Percentiles rank a stretch among this genome's conserved stretches.
These are phyloP conservation scores for Girardia tigrina DNA, from an alignment of 2,888 invertebrate species.

Conservation along the genomic window DNA sequence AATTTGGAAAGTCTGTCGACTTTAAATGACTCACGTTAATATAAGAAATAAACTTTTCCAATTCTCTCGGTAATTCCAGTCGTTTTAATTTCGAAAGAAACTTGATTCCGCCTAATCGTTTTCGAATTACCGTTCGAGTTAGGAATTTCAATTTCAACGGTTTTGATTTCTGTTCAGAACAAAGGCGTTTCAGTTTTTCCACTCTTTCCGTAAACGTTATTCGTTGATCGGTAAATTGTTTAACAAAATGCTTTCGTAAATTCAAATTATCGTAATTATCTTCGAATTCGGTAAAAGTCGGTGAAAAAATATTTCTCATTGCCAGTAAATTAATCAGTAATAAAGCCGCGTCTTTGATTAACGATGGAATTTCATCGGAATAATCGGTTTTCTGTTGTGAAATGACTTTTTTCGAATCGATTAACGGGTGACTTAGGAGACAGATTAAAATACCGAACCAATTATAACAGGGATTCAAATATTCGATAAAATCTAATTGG, in stretches of 20 bases:
- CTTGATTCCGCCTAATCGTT: slow-evolving; percentile 26
- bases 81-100: slow-evolving; percentile 19
- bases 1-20: background rate
- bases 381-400: background rate
- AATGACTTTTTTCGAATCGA: slow-evolving; percentile 9
- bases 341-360: slow-evolving; percentile 35
- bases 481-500: slow-evolving; percentile 35
- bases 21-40: slow-evolving; percentile 28
- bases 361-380: slow-evolving; percentile 26
- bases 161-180: background rate
- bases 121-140: slow-evolving; percentile 29
- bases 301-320: slow-evolving; percentile 33
- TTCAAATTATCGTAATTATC: slow-evolving; percentile 36
- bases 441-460: slow-evolving; percentile 36
- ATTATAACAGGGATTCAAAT: slow-evolving; percentile 35
- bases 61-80: slow-evolving; percentile 15
- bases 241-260: slow-evolving; percentile 36
- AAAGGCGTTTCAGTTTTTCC: background rate
- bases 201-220: slow-evolving; percentile 31
- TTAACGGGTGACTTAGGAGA: slow-evolving; percentile 36
- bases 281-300: slow-evolving; percentile 35
- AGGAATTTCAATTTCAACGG: slow-evolving; percentile 32
- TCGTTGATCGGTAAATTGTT: slow-evolving; percentile 34
- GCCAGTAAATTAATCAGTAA: slow-evolving; percentile 34
- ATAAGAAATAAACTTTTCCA: slow-evolving; percentile 24